A percentile compares a stretch with the other conserved stretches of the same genome.
phyloP scores from a whole-genome alignment of 2,888 invertebrate genomes.

The Aphelenchoides bicaudatus region DNA sequence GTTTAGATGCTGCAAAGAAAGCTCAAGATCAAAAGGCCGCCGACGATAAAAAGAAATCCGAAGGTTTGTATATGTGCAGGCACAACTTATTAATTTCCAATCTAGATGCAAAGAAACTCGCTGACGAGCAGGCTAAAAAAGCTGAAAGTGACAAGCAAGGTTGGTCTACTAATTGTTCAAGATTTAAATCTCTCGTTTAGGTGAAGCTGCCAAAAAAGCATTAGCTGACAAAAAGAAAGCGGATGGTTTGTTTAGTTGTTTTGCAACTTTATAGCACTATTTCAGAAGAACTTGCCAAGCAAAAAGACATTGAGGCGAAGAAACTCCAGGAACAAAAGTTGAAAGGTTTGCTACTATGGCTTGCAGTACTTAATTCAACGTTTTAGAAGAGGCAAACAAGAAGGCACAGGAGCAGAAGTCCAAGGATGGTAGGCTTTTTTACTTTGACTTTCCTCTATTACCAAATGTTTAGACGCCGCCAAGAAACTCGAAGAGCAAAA shows the following conservation, averaged over 20 bases:
- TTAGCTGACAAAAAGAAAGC: constrained; percentile 1
- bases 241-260: background rate
- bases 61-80: background rate
- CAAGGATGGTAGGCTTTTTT: background rate
- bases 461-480: too few species aligned
- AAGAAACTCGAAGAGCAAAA: background rate
- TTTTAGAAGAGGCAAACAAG: background rate
- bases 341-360: background rate
- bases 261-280: too few species aligned
- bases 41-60: background rate
- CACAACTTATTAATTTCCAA: background rate
- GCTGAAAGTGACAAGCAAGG: background rate
- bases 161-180: background rate
- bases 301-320: background rate
- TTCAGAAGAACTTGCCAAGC: background rate
- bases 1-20: background rate
- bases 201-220: background rate
- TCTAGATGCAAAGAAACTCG: background rate
- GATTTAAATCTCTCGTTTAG: background rate
- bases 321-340: background rate
- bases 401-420: background rate
- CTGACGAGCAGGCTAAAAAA: background rate
- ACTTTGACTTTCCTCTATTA: too few species aligned
- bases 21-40: background rate
- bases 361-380: too few species aligned